Evolutionary conservation across 2,113 vertebrate genomes (phyloP).

Genomic region (Fulica atra): DNA sequence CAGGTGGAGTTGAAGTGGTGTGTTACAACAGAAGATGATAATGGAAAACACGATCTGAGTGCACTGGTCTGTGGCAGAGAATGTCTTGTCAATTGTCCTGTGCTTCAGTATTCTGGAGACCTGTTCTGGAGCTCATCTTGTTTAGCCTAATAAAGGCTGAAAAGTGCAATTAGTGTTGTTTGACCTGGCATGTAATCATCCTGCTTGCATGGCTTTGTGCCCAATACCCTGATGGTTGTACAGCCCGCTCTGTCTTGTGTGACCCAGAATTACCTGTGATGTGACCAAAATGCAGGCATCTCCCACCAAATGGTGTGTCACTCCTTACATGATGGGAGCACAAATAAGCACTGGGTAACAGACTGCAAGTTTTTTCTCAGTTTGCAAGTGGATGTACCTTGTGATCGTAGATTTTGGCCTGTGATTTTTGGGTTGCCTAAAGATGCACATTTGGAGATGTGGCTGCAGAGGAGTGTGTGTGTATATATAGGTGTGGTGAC

Average conservation of each 20-base stretch:
- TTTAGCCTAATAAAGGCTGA: background rate
- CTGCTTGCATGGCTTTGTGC: background rate
- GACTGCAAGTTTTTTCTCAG: background rate
- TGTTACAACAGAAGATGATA: background rate
- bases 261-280: background rate
- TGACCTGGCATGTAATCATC: background rate
- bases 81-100: background rate
- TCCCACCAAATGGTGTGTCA: background rate
- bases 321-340: accelerated
- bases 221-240: background rate
- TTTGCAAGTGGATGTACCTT: background rate
- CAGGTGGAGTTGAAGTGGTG: background rate
- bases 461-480: background rate
- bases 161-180: background rate
- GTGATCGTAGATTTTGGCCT: background rate
- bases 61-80: background rate
- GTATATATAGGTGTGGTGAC: background rate
- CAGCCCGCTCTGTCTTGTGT: background rate
- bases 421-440: background rate
- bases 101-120: background rate
- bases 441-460: background rate
- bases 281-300: background rate
- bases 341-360: background rate
- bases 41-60: background rate
- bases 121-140: background rate